Conservation (phyloP, 2,113 vertebrate genomes). For the Gymnocephalus cernua region DNA sequence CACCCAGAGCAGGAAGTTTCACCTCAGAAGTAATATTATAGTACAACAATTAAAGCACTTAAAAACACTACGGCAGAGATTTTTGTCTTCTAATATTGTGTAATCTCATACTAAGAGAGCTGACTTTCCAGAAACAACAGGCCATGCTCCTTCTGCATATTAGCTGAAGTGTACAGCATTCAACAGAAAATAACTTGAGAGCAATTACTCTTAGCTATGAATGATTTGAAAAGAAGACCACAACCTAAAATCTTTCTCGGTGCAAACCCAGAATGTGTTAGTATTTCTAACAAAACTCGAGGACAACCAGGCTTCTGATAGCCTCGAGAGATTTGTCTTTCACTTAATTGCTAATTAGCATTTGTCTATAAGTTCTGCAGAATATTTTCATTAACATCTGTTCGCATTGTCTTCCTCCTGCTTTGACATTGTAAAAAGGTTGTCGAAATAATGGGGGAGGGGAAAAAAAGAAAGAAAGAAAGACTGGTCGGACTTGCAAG, state of each 20-base stretch:
- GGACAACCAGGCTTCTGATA: background rate
- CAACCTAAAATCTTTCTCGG: background rate
- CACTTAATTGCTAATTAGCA: conserved; percentile 55
- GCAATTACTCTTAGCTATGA: no score
- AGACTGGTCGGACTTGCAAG: background rate
- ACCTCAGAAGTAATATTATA: background rate
- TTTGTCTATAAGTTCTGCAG: conserved; percentile 23
- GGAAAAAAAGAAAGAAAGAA: background rate
- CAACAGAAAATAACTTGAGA: no score
- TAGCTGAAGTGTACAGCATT: fast-evolving
- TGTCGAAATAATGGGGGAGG: background rate
- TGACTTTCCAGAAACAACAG: background rate
- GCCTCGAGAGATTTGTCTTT: conserved; percentile 34
- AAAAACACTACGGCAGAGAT: background rate
- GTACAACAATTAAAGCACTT: background rate
- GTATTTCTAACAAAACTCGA: conserved; percentile 10
- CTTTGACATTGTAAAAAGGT: conserved; percentile 17
- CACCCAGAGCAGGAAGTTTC: background rate
- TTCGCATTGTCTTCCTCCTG: background rate
- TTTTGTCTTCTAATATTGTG: no score
- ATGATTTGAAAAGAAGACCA: no score
- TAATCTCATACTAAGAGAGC: no score
- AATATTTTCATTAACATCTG: conserved; percentile 46
- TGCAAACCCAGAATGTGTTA: background rate
- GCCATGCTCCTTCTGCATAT: background rate